Percentiles rank a stretch among this genome's conserved stretches.
Conservation (phyloP, 1,140 invertebrate genomes). For the Solenopsis invicta region DNA sequence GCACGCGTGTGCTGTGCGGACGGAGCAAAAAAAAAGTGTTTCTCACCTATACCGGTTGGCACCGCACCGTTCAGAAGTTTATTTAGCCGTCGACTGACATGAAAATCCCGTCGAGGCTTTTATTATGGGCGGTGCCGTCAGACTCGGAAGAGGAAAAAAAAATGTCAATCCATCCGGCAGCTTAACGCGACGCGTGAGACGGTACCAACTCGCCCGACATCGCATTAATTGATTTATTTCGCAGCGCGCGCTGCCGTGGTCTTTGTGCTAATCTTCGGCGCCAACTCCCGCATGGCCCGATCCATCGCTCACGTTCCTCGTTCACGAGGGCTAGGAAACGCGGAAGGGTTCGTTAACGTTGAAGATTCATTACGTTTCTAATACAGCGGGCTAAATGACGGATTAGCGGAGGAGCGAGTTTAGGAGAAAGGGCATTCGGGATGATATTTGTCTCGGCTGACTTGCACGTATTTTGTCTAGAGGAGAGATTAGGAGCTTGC, state of each 20-base stretch:
- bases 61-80: constrained; percentile 64
- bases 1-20: background rate
- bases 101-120: constrained; percentile 74
- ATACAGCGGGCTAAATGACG: constrained; percentile 37
- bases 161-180: constrained; percentile 49
- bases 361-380: constrained; percentile 57
- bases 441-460: constrained; percentile 47
- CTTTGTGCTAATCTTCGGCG: constrained; percentile 54
- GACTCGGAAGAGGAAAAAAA: constrained; percentile 27
- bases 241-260: background rate
- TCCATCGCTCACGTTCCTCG: constrained; percentile 44
- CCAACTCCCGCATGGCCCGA: constrained; percentile 22
- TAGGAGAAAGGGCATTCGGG: background rate
- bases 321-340: constrained; percentile 14
- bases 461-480: constrained; percentile 47
- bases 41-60: constrained; percentile 57
- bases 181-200: constrained; percentile 64
- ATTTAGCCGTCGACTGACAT: constrained; percentile 73
- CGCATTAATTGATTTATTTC: constrained; percentile 76
- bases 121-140: constrained; percentile 63
- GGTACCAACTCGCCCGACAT: constrained; percentile 33
- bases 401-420: constrained; percentile 34
- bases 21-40: constrained; percentile 50
- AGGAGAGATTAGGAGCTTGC: constrained; percentile 6
- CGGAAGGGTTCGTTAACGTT: constrained; percentile 45